Base-by-base conservation (phyloP, 2,797 vertebrate species). In the Bufotes viridis region DNA sequence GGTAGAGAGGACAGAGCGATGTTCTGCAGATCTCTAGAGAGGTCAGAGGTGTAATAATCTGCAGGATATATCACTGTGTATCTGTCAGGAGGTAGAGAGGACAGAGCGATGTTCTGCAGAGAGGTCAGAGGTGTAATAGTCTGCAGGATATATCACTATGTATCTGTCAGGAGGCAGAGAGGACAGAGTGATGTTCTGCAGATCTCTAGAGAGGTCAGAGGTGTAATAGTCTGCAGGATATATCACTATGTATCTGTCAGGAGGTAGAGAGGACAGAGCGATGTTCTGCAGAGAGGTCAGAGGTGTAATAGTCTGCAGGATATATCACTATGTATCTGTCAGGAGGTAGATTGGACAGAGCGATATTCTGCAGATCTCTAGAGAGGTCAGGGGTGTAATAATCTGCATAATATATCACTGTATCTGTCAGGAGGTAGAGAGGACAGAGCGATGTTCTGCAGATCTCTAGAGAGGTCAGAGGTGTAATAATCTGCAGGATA, bases 1-100 rank as follows among this genome's bases (percentile, higher is more conserved):
- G 60, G 58, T 60, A 18, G 58, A 20, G 58, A 18, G 5, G 5
- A 15, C 5, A 60, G n/a, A n/a, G 65, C 24, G 13, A 69, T 69
- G 14, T 26, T 69, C 65, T 69, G 65, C 65, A 69, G 24, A 29
- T 13, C 65, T 8, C 9, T n/a, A n/a, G 63, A n/a, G n/a, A n/a
- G n/a, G n/a, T n/a, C n/a, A 69, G 65, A 14, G 65, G 65, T 69
- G 65, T 69, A 69, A 69, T 69, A 29, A 69, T 69, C 65, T 29
- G 65, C 65, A 69, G 65, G 65, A 26, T 29, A 15, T 29, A 26
- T 69, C 24, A 29, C 13, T 26, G 65, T n/a, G n/a, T n/a, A n/a
- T n/a, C n/a, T n/a, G n/a, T n/a, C n/a, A n/a, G n/a, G n/a, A n/a
- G n/a, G n/a, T n/a, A n/a, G n/a, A n/a, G n/a, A n/a, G n/a, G n/a